Percentiles rank a stretch among this genome's conserved stretches.
phyloP scores from a whole-genome alignment of 2,797 vertebrate genomes.

The Tangara arthus region DNA sequence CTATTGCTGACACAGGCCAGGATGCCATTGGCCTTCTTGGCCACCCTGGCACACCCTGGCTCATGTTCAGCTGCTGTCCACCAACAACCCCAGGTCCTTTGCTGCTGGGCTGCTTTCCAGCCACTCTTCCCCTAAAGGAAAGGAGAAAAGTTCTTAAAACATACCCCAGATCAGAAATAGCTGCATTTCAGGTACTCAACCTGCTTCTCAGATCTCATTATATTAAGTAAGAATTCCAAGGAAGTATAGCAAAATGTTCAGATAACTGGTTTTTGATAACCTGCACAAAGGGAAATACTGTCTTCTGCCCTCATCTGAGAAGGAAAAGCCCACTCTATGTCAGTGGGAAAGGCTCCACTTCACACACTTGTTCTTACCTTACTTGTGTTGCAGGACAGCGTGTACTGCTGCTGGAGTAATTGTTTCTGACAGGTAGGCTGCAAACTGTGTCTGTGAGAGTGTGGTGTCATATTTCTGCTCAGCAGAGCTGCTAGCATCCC shows the following conservation, averaged over 20 bases:
- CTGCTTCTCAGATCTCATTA: neutral
- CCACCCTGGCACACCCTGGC: no score
- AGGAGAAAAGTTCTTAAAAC: neutral
- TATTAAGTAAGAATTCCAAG: neutral
- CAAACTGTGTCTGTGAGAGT: neutral
- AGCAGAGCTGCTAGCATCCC: fast-evolving
- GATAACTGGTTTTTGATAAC: neutral
- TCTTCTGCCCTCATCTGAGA: neutral
- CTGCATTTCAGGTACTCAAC: neutral
- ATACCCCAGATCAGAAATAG: neutral
- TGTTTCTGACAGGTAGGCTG: neutral
- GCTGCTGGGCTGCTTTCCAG: neutral
- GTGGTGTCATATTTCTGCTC: neutral
- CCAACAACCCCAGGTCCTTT: neutral
- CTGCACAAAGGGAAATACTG: neutral
- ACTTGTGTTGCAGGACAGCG: neutral
- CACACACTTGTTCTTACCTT: neutral
- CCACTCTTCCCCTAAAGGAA: neutral
- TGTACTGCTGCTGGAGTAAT: neutral
- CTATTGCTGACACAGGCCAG: neutral
- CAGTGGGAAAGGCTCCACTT: neutral
- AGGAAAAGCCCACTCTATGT: neutral
- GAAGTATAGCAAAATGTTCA: neutral
- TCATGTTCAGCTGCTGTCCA: neutral
- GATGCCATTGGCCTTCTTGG: neutral